Percentiles rank a stretch among this genome's conserved stretches.
These are phyloP conservation scores for Oriolus oriolus DNA, from an alignment of 2,113 vertebrate species.

Conservation along the genomic window DNA sequence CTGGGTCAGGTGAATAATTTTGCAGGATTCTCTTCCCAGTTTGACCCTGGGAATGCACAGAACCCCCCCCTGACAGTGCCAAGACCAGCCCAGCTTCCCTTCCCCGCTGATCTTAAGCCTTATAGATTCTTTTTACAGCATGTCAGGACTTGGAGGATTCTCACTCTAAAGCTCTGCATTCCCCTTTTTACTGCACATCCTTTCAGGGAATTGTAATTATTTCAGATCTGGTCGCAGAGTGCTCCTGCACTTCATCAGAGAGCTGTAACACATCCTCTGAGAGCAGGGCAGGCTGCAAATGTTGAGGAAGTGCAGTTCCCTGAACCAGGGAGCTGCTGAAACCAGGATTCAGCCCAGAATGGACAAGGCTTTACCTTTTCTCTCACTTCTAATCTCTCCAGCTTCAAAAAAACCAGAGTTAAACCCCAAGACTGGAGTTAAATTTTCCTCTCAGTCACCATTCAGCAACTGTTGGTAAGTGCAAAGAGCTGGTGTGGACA, in stretches of 20 bases:
- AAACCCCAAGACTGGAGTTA: not conserved
- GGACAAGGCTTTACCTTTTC: not conserved
- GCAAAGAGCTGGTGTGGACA: not conserved
- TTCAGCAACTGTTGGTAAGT: not conserved
- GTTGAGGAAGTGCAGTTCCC: not conserved
- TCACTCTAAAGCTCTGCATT: not conserved
- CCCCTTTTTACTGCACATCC: not conserved
- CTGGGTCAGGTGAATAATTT: not conserved
- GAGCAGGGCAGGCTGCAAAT: not conserved
- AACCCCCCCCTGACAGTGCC: not conserved
- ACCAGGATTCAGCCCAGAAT: not conserved
- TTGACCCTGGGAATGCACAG: not conserved
- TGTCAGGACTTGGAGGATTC: not conserved
- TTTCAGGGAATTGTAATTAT: not conserved
- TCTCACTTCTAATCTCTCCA: not conserved
- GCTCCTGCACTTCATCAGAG: not conserved
- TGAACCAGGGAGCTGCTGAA: not conserved
- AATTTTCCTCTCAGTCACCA: not conserved
- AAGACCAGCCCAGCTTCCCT: not conserved
- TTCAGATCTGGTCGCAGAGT: not conserved
- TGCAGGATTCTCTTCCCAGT: not conserved
- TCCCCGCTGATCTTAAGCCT: not conserved
- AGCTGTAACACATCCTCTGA: not conserved
- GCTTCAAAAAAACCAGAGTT: not conserved
- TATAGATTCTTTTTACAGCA: not conserved